These are phyloP conservation scores for Miichthys miiuy DNA, from an alignment of 2,797 vertebrate genomes.

Conservation along the genomic window DNA sequence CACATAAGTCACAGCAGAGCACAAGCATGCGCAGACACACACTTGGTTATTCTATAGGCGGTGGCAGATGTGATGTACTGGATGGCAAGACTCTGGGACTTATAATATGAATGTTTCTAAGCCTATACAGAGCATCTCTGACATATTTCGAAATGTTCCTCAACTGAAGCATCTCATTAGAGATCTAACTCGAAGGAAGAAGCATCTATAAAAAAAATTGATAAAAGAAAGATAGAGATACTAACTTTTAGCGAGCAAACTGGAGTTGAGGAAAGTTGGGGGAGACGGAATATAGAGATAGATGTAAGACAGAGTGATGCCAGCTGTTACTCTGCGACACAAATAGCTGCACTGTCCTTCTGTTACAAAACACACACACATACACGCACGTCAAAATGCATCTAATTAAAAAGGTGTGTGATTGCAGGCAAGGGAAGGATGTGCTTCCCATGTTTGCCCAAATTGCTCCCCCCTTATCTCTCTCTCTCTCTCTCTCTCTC, in stretches of 20 bases:
- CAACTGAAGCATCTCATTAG: slow-evolving; percentile 14
- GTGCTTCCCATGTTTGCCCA: slow-evolving; percentile 19
- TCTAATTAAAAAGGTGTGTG: slow-evolving; percentile 37
- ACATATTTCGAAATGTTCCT: background rate
- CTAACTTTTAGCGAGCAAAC: slow-evolving; percentile 23
- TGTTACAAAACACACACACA: slow-evolving; percentile 35
- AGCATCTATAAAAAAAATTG: slow-evolving; percentile 4
- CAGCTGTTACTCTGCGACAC: slow-evolving; percentile 69
- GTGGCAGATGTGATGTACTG: slow-evolving; percentile 60
- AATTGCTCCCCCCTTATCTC: slow-evolving; percentile 31
- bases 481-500: slow-evolving; percentile 10
- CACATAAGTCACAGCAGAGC: slow-evolving; percentile 73
- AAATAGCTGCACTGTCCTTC: slow-evolving; percentile 67
- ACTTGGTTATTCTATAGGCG: slow-evolving; percentile 54
- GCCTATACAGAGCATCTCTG: background rate
- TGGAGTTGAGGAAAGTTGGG: slow-evolving; percentile 6
- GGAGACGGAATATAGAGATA: slow-evolving; percentile 30
- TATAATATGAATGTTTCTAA: slow-evolving; percentile 37
- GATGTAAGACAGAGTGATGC: slow-evolving; percentile 41
- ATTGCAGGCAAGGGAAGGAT: slow-evolving; percentile 23
- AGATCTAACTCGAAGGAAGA: background rate
- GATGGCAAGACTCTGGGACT: slow-evolving; percentile 34
- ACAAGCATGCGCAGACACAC: slow-evolving; percentile 47
- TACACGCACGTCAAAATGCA: slow-evolving; percentile 25
- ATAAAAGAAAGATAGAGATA: slow-evolving; percentile 6